These are phyloP conservation scores for Struthidea cinerea DNA, from an alignment of 2,113 vertebrate genomes.

Conservation along the genomic window DNA sequence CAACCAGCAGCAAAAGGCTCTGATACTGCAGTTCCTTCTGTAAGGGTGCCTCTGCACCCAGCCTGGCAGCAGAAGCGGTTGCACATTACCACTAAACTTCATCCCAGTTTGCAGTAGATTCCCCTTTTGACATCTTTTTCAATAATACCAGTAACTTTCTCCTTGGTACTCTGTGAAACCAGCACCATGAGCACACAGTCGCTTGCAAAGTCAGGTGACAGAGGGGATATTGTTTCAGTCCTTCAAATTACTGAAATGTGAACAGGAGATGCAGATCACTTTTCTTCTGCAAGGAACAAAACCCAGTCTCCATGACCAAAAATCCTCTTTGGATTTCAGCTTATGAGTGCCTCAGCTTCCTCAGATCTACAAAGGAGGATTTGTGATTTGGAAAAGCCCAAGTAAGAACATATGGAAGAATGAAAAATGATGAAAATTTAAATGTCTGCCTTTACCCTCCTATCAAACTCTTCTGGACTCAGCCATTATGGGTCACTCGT, in stretches of 20 bases:
- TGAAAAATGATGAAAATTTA: not conserved
- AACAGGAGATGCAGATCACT: not conserved
- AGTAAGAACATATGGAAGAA: not conserved
- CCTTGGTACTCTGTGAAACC: not conserved
- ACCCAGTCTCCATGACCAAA: not conserved
- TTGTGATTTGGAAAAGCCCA: not conserved
- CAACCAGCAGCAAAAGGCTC: not conserved
- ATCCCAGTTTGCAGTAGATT: not conserved
- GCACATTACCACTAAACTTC: not conserved
- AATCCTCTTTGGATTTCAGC: not conserved
- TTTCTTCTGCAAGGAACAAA: slow-evolving; percentile 2
- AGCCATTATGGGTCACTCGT: not conserved
- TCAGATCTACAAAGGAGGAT: not conserved
- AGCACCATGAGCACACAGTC: not conserved
- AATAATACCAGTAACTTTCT: not conserved
- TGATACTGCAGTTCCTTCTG: not conserved
- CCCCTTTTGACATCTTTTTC: not conserved
- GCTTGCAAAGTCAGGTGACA: not conserved
- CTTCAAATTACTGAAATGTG: not conserved
- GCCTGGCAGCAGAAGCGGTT: not conserved
- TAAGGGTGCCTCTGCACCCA: not conserved
- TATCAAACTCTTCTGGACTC: not conserved
- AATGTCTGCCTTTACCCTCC: not conserved
- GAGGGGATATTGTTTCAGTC: not conserved
- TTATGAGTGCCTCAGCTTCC: not conserved